Base-by-base conservation (phyloP, 64 coral and sea anemone species). In the Pachyseris speciosa region DNA sequence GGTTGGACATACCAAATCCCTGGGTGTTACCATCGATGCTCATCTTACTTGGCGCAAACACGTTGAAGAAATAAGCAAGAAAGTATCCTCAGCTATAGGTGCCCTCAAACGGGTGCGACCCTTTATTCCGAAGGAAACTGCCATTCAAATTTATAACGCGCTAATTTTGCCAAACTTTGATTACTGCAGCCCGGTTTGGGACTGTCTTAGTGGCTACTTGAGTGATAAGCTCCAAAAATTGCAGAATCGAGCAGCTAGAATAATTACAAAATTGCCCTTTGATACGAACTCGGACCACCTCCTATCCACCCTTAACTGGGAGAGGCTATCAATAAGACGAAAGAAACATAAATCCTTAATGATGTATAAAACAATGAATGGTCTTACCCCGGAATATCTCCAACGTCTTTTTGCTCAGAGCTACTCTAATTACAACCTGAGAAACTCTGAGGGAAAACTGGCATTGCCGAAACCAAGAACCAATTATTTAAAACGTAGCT, bases 191-290 rank as follows among this genome's bases (percentile, higher is more conserved):
- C 25, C 60, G 24, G 80, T 84, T 38, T 53, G 83, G 83, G 60
- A 86, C 40, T 60, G 42, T 44, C 24, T 86, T 4, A 86, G 40
- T 48, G 31, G 29, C 42, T 31, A 68, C 16, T 37, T 86, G 34
- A 86, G 45, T 52, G 84, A 86, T 52, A 68, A 70, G 49, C 49
- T 86, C 64, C 84, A 86, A 86, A 86, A 86, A 86, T 48, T 86
- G 41, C 64, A 86, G 67, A 86, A 86, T 86, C 61, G 1, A 6
- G 84, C 84, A 39, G 84, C 84, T 53, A 53, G 51, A 53, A 0
- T 53, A 53, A 53, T 15, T 53, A 53, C 51, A 53, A 53, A 53
- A 53, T 10, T 53, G 51, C 51, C 51, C 20, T 53, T 53, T 53
- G 51, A 53, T 53, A 53, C 51, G 13, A 53, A 53, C 51, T 53